Evolutionary conservation across 1,140 invertebrate genomes (phyloP), one percentile per base, ranked within the genome.

Genomic region (Centruroides vittatus): DNA sequence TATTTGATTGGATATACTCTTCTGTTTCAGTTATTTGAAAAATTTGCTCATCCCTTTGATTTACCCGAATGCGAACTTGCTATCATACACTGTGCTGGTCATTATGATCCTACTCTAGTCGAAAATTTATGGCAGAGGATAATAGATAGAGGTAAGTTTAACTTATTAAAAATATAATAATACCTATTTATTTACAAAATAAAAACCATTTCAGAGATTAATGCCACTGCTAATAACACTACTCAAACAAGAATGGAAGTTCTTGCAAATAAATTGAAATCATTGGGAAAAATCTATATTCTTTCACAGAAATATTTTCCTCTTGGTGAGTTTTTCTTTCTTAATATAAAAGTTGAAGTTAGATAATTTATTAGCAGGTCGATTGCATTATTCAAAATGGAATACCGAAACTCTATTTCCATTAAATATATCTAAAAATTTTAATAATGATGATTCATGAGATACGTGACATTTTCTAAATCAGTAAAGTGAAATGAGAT

Each of bases 21-120:
- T 66, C 47, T 69, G 63, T 58, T 70, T 23, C 71, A 91, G 82
- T 73, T 97, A 4, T 95, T 78, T 68, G 71, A 73, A 61, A 73
- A 78, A 4, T 79, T 73, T 73, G 79, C 79, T 47, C 73, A 77
- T 59, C 70, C 69, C 51, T 80, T 78, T 70, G 72, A 76, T 58
- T 67, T 81, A 35, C 70, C 73, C 63, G 78, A 80, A 63, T 73
- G 76, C 62, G 76, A 80, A 64, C 68, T 82, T 46, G 77, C 78
- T 47, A 80, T 82, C 55, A 70, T 81, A 8, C 73, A 78, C 62
- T 78, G 76, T 70, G 78, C 78, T 56, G 75, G 75, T 48, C 71
- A 78, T 60, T 74, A 74, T 66, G 79, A 82, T 64, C 69, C 71
- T 50, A 70, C 72, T 47, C 64, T 79, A 6, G 74, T 82, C 56